Conservation (phyloP, 1,140 invertebrate species). For the Drosophila kepulauana region DNA sequence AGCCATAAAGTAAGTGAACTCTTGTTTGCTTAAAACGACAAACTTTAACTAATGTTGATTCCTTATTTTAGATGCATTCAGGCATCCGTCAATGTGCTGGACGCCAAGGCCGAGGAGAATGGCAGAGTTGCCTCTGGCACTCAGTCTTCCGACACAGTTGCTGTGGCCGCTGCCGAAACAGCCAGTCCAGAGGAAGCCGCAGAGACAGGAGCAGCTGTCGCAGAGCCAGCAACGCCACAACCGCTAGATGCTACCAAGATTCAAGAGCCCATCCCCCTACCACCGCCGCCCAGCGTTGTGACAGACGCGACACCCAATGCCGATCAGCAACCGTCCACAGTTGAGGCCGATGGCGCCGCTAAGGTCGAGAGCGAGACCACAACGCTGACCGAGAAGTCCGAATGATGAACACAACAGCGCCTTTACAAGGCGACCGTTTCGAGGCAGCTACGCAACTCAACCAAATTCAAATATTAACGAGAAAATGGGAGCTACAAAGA, state of each 20-base stretch:
- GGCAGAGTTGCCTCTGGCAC: constrained; percentile 48
- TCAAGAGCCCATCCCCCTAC: constrained; percentile 77
- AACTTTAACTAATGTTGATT: not conserved
- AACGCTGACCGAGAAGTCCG: constrained; percentile 44
- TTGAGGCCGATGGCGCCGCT: not conserved
- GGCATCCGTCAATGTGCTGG: constrained; percentile 92
- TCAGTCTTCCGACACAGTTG: constrained; percentile 2
- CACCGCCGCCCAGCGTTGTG: constrained; percentile 61
- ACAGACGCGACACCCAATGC: not conserved
- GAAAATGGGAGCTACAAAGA: constrained; percentile 11
- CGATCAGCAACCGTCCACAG: not conserved
- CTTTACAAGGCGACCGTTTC: constrained; percentile 70
- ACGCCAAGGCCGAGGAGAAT: constrained; percentile 89
- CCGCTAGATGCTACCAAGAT: constrained; percentile 76
- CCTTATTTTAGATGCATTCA: constrained; percentile 89
- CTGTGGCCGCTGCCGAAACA: constrained; percentile 16
- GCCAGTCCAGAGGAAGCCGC: constrained; percentile 9
- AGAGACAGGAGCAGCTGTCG: not conserved
- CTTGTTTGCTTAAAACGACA: not conserved
- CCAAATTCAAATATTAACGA: constrained; percentile 73
- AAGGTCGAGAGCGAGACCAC: constrained; percentile 36
- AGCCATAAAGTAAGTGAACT: constrained; percentile 88
- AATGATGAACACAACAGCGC: constrained; percentile 77
- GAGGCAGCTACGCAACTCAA: constrained; percentile 76
- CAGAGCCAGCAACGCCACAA: constrained; percentile 61